These are phyloP conservation scores for Drosophila persimilis DNA, from an alignment of 1,140 invertebrate genomes.

Conservation along the genomic window DNA sequence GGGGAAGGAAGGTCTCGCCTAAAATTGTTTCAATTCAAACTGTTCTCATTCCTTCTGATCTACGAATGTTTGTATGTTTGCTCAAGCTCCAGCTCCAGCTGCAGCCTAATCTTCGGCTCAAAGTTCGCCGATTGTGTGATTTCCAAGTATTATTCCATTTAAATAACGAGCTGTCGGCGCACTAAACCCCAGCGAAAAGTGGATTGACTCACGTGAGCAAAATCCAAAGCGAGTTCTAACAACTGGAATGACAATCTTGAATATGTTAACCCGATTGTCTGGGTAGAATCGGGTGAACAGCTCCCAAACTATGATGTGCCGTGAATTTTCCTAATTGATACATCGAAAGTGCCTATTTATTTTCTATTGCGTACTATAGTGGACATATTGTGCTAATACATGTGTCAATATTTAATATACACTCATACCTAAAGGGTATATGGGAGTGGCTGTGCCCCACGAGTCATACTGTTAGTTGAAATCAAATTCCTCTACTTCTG, in stretches of 20 bases:
- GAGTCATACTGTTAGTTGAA: conserved; percentile 2
- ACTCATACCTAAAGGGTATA: background rate
- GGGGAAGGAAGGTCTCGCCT: conserved; percentile 21
- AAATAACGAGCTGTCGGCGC: conserved; percentile 36
- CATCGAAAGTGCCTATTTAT: conserved; percentile 17
- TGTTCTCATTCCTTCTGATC: background rate
- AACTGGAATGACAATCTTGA: conserved; percentile 39
- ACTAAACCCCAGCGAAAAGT: conserved; percentile 27
- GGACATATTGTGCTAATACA: conserved; percentile 7
- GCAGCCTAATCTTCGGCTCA: conserved; percentile 30
- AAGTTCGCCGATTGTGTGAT: conserved; percentile 32
- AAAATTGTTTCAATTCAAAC: conserved; percentile 26
- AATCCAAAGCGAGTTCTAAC: conserved; percentile 39
- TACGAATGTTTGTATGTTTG: background rate
- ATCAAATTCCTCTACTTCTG: too few relatives aligned
- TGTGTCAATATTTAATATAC: conserved; percentile 22
- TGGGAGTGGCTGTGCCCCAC: background rate
- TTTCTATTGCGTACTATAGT: conserved; percentile 9
- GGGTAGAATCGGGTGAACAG: too few relatives aligned
- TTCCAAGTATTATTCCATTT: conserved; percentile 27
- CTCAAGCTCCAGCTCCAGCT: background rate
- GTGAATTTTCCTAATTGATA: conserved; percentile 19
- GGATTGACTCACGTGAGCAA: conserved; percentile 41
- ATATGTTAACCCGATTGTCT: conserved; percentile 8
- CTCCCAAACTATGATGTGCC: background rate